phyloP scores from a whole-genome alignment of 1,140 invertebrate species.

The Sitodiplosis mosellana region DNA sequence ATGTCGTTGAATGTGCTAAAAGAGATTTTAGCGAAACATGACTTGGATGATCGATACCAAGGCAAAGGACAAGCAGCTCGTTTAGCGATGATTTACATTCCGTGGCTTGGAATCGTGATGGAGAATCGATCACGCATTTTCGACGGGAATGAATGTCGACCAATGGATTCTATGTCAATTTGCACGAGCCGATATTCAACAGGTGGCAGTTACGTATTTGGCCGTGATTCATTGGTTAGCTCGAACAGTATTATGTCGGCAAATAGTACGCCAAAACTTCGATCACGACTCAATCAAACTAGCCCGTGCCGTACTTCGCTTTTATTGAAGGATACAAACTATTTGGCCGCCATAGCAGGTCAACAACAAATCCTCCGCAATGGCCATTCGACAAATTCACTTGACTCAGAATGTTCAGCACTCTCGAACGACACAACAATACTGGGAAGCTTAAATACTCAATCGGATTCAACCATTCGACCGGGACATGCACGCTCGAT shows the following conservation, averaged over 20 bases:
- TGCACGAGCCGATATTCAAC: conserved; percentile 28
- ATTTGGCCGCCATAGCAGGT: conserved; percentile 60
- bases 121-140: conserved; percentile 56
- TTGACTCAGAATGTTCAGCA: conserved; percentile 20
- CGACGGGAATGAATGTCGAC: conserved; percentile 20
- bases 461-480: conserved; percentile 7
- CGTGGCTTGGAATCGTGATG: conserved; percentile 69
- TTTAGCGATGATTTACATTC: conserved; percentile 77
- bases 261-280: conserved; percentile 27
- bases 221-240: conserved; percentile 21
- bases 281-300: conserved; percentile 30
- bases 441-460: conserved; percentile 23
- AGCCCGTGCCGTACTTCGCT: conserved; percentile 33
- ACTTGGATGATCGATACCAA: conserved; percentile 79
- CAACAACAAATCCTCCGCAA: conserved; percentile 38
- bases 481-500: conserved; percentile 29
- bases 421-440: conserved; percentile 43
- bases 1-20: conserved; percentile 60
- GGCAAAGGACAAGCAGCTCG: conserved; percentile 58
- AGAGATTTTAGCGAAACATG: conserved; percentile 82
- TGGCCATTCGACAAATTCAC: conserved; percentile 32
- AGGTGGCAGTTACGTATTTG: conserved; percentile 27
- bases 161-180: conserved; percentile 20
- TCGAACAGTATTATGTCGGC: conserved; percentile 10
- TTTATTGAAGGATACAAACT: conserved; percentile 48